Evolutionary conservation across 53 echinoderm and acorn worm species (phyloP).

Genomic region (Temnopleurus reevesii): DNA sequence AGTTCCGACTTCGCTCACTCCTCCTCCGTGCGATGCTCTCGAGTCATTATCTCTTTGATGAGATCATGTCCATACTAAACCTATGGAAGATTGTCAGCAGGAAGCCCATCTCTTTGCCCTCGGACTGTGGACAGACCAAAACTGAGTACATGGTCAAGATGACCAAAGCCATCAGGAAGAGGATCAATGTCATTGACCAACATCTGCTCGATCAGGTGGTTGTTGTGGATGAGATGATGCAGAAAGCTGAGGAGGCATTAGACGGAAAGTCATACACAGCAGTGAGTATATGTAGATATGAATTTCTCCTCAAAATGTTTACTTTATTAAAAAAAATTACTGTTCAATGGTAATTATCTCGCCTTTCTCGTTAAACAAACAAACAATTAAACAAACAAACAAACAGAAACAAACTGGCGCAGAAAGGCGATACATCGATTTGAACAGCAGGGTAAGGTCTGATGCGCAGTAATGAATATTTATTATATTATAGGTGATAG

Average conservation of each 20-base stretch:
- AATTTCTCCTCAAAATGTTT: too few relatives aligned
- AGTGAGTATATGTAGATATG: too few relatives aligned
- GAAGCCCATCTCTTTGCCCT: background rate
- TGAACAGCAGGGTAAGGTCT: too few relatives aligned
- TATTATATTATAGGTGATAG: too few relatives aligned
- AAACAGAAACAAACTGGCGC: too few relatives aligned
- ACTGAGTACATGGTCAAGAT: background rate
- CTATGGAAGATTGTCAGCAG: conserved; percentile 17
- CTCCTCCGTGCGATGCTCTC: conserved; percentile 6
- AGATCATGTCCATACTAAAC: background rate
- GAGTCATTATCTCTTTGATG: conserved; percentile 4
- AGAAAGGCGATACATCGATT: too few relatives aligned
- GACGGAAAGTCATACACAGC: background rate
- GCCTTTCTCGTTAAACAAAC: too few relatives aligned
- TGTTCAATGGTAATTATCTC: too few relatives aligned
- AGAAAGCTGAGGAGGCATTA: background rate
- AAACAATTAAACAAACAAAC: too few relatives aligned
- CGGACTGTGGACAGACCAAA: background rate
- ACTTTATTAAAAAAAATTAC: too few relatives aligned
- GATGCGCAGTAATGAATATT: too few relatives aligned
- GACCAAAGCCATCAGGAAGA: conserved; percentile 15
- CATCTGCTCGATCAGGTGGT: background rate
- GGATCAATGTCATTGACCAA: background rate
- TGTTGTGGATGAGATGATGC: background rate
- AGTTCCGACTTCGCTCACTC: background rate